Evolutionary conservation across 2,888 invertebrate genomes (phyloP).

Genomic region (Ceraclea dissimilis): DNA sequence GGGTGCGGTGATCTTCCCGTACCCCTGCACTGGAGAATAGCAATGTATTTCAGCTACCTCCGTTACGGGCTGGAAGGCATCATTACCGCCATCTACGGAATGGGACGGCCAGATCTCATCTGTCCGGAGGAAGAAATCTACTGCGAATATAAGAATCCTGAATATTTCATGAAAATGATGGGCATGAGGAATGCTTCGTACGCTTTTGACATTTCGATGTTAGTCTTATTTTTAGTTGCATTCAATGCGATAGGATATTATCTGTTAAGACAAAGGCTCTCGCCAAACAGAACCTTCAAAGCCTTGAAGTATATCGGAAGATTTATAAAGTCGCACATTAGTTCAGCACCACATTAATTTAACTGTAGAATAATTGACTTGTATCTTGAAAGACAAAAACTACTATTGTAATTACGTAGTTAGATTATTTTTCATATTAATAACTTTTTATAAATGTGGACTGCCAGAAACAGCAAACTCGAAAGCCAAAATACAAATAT

Average conservation of each 20-base stretch:
- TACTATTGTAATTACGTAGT: too few species aligned
- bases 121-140: constrained; percentile 66
- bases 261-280: constrained; percentile 61
- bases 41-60: constrained; percentile 77
- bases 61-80: constrained; percentile 77
- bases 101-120: constrained; percentile 60
- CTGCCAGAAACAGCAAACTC: too few species aligned
- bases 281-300: constrained; percentile 62
- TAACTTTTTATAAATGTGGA: too few species aligned
- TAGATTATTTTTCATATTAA: too few species aligned
- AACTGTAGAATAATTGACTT: constrained; percentile 27
- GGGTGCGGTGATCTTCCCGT: constrained; percentile 70
- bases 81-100: constrained; percentile 72
- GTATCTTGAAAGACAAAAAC: too few species aligned
- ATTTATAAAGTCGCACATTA: constrained; percentile 59
- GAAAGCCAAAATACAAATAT: too few species aligned
- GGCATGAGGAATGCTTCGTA: constrained; percentile 65
- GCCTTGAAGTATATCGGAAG: constrained; percentile 62
- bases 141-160: constrained; percentile 57
- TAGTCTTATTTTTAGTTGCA: constrained; percentile 53
- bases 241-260: constrained; percentile 65
- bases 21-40: constrained; percentile 65
- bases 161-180: constrained; percentile 65
- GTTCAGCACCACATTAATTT: constrained; percentile 30
- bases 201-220: constrained; percentile 57